Base-by-base conservation (phyloP, 1,140 invertebrate genomes). In the Oryctes rhinoceros region DNA sequence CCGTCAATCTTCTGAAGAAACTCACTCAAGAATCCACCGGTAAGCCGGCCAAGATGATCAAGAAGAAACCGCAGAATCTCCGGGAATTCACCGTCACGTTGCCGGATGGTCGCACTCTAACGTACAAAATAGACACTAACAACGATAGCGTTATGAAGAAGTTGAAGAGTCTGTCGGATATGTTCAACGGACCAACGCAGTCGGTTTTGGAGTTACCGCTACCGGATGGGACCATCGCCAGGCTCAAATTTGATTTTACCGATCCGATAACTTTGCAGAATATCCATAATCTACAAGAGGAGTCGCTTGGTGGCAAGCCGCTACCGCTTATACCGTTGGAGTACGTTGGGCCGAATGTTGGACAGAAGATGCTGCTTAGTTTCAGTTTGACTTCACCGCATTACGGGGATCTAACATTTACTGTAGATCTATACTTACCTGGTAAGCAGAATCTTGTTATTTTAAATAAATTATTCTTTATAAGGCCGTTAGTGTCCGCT, bases 101-200 rank as follows among this genome's bases (percentile, higher is more conserved):
- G 24, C 65, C 65, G 13, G 9, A 71, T 10, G 65, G 65, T 35
- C 18, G 18, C 0, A 3, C 18, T 4, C 11, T 71, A 0, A 10
- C 18, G 6, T 71, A 24, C 20, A 30, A 24, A 3, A 24, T 71
- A 13, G 65, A 71, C 37, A 71, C 35, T 0, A 24, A 20, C 13
- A 71, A 71, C 20, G 65, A 71, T 11, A 71, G 20, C 11, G 65
- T 71, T 3, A 10, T 71, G 65, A 71, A 35, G 24, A 71, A 71
- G 24, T 35, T 71, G 4, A 71, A 71, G 24, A 18, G 15, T 5
- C 20, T 71, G 65, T 71, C 65, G 6, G 20, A 9, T 15, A 71
- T 71, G 65, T 71, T 35, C 20, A 71, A 37, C 35, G 65, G 65
- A 10, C 11, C 15, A n/a, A 59, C 53, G 15, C 13, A 59, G 18